These are phyloP conservation scores for Rhagoletis pomonella DNA, from an alignment of 1,140 invertebrate species.

Conservation along the genomic window DNA sequence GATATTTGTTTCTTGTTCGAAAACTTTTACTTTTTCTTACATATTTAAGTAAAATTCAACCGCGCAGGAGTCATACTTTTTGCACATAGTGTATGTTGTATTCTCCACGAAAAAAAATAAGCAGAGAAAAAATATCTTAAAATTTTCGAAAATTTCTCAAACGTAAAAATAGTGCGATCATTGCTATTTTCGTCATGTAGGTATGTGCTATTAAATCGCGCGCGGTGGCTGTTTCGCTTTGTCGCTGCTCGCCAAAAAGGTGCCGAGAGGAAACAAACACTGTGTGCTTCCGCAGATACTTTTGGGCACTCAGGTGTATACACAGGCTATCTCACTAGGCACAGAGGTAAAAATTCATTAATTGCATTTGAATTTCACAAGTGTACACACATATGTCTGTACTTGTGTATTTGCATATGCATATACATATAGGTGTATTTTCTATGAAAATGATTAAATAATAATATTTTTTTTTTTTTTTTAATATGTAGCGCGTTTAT, in stretches of 20 bases:
- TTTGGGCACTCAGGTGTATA: not conserved
- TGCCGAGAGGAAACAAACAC: conserved; percentile 2
- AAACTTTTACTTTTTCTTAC: no score
- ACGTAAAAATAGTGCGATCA: conserved; percentile 51
- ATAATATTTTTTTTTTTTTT: not conserved
- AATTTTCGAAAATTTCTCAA: conserved; percentile 47
- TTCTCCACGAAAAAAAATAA: conserved; percentile 22
- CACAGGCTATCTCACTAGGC: not conserved
- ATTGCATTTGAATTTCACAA: not conserved
- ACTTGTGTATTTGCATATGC: not conserved
- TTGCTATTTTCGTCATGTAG: conserved; percentile 50
- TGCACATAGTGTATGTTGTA: conserved; percentile 21
- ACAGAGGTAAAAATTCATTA: conserved; percentile 24
- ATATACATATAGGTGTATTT: not conserved
- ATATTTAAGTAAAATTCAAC: not conserved
- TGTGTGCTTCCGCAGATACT: not conserved
- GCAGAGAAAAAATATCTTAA: conserved; percentile 6
- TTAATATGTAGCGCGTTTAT: not conserved
- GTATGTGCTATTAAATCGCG: not conserved
- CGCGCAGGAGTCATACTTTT: not conserved
- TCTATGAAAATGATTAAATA: conserved; percentile 35
- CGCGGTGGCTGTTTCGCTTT: conserved; percentile 28
- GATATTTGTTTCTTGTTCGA: no score
- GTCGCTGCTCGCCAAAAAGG: not conserved
- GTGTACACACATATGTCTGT: not conserved